These are phyloP conservation scores for Brachionus koreanus DNA, from an alignment of 1,140 invertebrate species.

Conservation along the genomic window DNA sequence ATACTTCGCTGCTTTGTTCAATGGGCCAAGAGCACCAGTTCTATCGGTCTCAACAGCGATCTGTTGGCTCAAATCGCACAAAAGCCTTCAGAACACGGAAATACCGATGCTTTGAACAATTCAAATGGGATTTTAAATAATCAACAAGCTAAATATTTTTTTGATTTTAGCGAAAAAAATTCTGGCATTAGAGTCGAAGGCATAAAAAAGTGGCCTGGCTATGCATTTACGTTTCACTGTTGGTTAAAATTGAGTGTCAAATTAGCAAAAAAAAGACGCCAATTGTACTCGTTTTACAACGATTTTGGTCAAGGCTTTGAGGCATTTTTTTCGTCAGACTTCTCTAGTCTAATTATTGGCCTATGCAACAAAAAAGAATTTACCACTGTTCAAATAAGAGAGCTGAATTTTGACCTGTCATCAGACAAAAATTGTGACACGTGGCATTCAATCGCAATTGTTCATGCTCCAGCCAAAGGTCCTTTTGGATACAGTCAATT, in stretches of 20 bases:
- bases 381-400: constrained; percentile 60
- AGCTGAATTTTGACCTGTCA: constrained; percentile 55
- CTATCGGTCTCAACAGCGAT: background rate
- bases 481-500: constrained; percentile 66
- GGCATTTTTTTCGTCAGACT: constrained; percentile 63
- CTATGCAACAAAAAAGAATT: constrained; percentile 64
- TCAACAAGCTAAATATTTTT: constrained; percentile 36
- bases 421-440: constrained; percentile 57
- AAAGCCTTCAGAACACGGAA: background rate
- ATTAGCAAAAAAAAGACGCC: constrained; percentile 23
- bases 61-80: background rate
- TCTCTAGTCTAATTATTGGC: constrained; percentile 62
- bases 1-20: constrained; percentile 38
- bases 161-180: constrained; percentile 8
- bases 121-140: background rate
- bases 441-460: constrained; percentile 64
- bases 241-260: constrained; percentile 22
- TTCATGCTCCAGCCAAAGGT: constrained; percentile 62
- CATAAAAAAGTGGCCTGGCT: constrained; percentile 38
- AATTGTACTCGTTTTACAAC: constrained; percentile 56
- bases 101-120: background rate
- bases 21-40: background rate
- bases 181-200: constrained; percentile 1
- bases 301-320: constrained; percentile 63
- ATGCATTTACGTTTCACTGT: constrained; percentile 29